Evolutionary conservation across 53 echinoderm and acorn worm species (phyloP), one percentile per base, ranked within the genome.

Genomic region (Stichopus horrens): DNA sequence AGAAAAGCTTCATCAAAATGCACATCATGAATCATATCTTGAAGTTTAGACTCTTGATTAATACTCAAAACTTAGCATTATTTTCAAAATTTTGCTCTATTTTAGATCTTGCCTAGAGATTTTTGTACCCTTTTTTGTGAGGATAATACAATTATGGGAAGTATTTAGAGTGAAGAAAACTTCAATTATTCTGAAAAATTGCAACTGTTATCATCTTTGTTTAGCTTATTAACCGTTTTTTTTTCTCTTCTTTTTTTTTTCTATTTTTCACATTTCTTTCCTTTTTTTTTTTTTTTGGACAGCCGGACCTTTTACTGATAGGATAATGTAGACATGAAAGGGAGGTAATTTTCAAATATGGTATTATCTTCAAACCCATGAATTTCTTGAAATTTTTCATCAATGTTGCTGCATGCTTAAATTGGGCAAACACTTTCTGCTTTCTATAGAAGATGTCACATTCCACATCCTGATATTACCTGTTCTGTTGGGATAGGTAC

Each of bases 21-120:
- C 18, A 18, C 19, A 7, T 71, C 10, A 16, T 71, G n/a, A 18
- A 16, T 71, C 18, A n/a, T n/a, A 4, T 71, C 71, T 71, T 71
- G 18, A 71, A 71, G n/a, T 71, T 71, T 71, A 16, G 71, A n/a
- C n/a, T 71, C 71, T 71, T 71, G 19, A 71, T 71, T 71, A 71
- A 13, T 71, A 5, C 71, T 71, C 71, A 71, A 18, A 71, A 16
- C 18, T 19, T 63, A 4, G 16, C 71, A 71, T 18, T 37, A 37
- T 37, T 37, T 16, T 71, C 71, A 71, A 71, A 21, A n/a, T 20
- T 71, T 67, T 71, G 19, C 71, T n/a, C 18, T 71, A 71, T 18
- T 71, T 71, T 71, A 71, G 71, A 16, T 71, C 71, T 71, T 71
- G 18, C n/a, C 20, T 71, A 71, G 71, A 59, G 8, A 16, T 37